These are phyloP conservation scores for Echiichthys vipera DNA, from an alignment of 2,797 vertebrate genomes.

Conservation along the genomic window DNA sequence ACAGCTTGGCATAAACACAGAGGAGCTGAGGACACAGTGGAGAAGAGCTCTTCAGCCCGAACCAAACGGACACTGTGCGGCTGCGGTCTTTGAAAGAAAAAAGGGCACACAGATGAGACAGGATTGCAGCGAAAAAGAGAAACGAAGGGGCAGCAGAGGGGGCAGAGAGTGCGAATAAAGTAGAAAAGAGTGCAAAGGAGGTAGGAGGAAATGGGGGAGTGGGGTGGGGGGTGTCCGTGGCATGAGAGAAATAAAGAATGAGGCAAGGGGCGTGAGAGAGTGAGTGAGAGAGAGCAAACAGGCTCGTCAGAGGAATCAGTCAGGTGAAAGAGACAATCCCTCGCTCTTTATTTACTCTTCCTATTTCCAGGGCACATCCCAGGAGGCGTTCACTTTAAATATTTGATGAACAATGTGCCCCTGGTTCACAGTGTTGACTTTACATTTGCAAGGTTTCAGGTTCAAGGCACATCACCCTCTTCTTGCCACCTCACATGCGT, in stretches of 20 bases:
- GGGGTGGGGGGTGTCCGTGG: constrained; percentile 44
- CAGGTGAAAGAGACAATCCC: constrained; percentile 84
- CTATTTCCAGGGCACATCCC: constrained; percentile 79
- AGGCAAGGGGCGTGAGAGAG: constrained; percentile 58
- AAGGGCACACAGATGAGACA: constrained; percentile 45
- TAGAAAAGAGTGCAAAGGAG: constrained; percentile 41
- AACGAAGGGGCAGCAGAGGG: constrained; percentile 42
- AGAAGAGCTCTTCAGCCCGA: constrained; percentile 42
- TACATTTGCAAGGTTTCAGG: constrained; percentile 64
- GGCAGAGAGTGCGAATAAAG: constrained; percentile 49
- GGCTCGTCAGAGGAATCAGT: constrained; percentile 78
- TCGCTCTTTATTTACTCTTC: constrained; percentile 81
- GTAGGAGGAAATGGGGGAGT: background rate
- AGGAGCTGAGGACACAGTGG: constrained; percentile 15
- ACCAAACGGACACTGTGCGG: constrained; percentile 47
- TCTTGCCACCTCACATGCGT: background rate
- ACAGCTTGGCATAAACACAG: constrained; percentile 19
- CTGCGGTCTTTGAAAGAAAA: constrained; percentile 31
- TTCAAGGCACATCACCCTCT: constrained; percentile 41
- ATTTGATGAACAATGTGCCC: constrained; percentile 80
- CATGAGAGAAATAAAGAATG: constrained; percentile 68
- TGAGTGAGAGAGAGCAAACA: constrained; percentile 60
- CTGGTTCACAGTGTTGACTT: constrained; percentile 67
- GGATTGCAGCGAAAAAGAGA: constrained; percentile 37
- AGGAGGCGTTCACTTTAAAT: constrained; percentile 79